Percentiles rank a stretch among this genome's conserved stretches.
These are phyloP conservation scores for Patella depressa DNA, from an alignment of 2,888 invertebrate genomes.

Conservation along the genomic window DNA sequence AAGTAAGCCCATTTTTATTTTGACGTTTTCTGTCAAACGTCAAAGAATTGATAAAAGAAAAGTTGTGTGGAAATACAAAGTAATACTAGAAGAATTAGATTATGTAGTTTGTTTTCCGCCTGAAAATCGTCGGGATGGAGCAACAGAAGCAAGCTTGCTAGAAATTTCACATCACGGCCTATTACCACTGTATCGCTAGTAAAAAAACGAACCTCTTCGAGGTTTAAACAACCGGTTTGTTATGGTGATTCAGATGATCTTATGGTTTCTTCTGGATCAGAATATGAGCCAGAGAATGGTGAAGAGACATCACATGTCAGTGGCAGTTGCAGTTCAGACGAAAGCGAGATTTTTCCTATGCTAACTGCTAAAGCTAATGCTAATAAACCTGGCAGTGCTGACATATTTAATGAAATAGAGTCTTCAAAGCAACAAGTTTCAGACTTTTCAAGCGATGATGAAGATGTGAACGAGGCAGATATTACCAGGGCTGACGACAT, in stretches of 20 bases:
- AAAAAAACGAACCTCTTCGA: background rate
- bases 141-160: no score
- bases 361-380: background rate
- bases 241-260: background rate
- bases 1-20: no score
- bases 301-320: constrained; percentile 1
- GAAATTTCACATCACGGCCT: no score
- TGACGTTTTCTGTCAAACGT: no score
- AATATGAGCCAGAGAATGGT: background rate
- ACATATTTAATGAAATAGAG: background rate
- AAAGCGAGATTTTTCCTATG: background rate
- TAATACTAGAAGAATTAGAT: no score
- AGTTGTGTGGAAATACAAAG: no score
- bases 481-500: constrained; percentile 6
- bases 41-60: no score
- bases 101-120: no score
- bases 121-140: no score
- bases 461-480: background rate
- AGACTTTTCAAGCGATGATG: constrained; percentile 6
- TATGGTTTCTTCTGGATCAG: constrained; percentile 1
- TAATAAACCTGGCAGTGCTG: no score
- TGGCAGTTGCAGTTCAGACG: background rate
- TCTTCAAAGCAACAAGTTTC: background rate
- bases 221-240: background rate
- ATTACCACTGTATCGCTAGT: background rate